phyloP scores from a whole-genome alignment of 2,888 invertebrate genomes.

The Campoplex capitator region DNA sequence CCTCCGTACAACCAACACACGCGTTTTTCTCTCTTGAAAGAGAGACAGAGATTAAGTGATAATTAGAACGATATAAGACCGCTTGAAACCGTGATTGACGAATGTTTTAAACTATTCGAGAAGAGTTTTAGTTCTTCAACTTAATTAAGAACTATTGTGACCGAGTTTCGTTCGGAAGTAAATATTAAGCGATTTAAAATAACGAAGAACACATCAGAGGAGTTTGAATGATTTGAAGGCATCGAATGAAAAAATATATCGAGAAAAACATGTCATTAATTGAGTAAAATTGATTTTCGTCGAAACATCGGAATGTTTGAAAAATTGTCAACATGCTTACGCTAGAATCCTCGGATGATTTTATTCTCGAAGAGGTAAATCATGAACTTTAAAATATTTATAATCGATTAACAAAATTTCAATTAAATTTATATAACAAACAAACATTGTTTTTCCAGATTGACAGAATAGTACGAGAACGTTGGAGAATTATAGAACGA shows the following conservation, averaged over 20 bases:
- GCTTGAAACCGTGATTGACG: neutral
- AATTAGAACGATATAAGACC: neutral
- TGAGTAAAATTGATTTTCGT: neutral
- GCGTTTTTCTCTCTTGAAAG: neutral
- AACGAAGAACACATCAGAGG: neutral
- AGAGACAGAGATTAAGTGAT: neutral
- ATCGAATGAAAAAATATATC: neutral
- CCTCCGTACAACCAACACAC: conserved; percentile 27
- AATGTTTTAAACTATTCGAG: neutral
- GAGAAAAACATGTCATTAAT: neutral
- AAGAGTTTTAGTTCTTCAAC: neutral
- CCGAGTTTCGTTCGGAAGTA: neutral
- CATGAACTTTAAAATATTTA: neutral
- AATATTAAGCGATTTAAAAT: neutral
- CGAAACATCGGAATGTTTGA: conserved; percentile 6
- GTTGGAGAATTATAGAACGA: conserved; percentile 68
- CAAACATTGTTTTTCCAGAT: conserved; percentile 51
- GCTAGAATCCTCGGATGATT: conserved; percentile 36
- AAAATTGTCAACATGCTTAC: conserved; percentile 33
- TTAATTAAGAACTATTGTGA: neutral
- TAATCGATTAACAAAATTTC: no score
- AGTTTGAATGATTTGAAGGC: neutral
- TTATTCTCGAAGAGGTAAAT: conserved; percentile 64
- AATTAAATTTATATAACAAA: neutral
- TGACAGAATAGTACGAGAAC: conserved; percentile 69